These are phyloP conservation scores for Cecropterus lyciades DNA, from an alignment of 1,140 invertebrate genomes.

Conservation along the genomic window DNA sequence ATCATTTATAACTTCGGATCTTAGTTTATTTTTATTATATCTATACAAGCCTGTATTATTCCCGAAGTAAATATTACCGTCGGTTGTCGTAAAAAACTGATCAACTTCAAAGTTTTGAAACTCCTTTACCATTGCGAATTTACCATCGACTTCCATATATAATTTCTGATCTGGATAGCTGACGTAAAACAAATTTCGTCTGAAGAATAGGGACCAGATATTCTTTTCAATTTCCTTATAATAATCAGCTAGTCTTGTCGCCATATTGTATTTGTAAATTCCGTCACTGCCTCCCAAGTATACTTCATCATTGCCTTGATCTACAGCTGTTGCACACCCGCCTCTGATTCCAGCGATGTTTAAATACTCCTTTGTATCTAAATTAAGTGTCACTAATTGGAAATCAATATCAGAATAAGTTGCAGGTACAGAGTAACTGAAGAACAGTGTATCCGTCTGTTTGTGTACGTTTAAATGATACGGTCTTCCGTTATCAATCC, in stretches of 20 bases:
- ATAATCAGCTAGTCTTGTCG: conserved; percentile 58
- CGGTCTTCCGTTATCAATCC: conserved; percentile 51
- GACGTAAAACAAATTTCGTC: conserved; percentile 61
- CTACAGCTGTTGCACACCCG: conserved; percentile 61
- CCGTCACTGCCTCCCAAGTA: conserved; percentile 66
- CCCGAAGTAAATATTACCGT: conserved; percentile 56
- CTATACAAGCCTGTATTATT: conserved; percentile 66
- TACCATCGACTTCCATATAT: conserved; percentile 58
- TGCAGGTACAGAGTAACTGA: conserved; percentile 57
- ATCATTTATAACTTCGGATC: conserved; percentile 45
- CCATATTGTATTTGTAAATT: conserved; percentile 67
- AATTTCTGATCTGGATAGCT: conserved; percentile 67
- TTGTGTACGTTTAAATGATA: conserved; percentile 64
- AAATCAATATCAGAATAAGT: conserved; percentile 62
- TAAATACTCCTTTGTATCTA: conserved; percentile 56
- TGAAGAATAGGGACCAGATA: conserved; percentile 63
- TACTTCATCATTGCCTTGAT: conserved; percentile 60
- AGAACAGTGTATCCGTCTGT: conserved; percentile 56
- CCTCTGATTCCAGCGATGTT: conserved; percentile 59
- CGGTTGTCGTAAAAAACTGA: conserved; percentile 51
- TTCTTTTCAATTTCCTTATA: conserved; percentile 61
- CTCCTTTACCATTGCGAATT: conserved; percentile 58
- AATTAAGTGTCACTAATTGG: conserved; percentile 55
- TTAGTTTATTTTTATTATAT: conserved; percentile 44
- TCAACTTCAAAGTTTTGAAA: conserved; percentile 63